Conservation (phyloP, 1,140 invertebrate species). For the Trissolcus basalis region DNA sequence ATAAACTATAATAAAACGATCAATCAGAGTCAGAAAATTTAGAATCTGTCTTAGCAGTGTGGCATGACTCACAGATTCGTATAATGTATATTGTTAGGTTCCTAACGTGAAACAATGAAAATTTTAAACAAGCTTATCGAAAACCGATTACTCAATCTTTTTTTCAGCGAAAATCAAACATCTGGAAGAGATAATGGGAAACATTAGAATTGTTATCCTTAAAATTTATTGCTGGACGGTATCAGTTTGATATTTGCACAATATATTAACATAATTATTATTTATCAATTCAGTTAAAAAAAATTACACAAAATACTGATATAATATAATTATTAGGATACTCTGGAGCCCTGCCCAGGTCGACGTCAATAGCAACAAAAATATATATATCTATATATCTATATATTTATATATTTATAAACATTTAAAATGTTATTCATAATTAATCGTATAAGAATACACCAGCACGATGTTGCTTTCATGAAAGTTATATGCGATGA, state of each 20-base stretch:
- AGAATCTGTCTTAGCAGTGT: conserved; percentile 4
- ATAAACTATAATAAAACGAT: conserved; percentile 43
- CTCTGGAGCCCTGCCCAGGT: conserved; percentile 70
- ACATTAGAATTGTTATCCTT: conserved; percentile 62
- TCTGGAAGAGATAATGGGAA: conserved; percentile 47
- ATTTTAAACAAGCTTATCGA: conserved; percentile 1
- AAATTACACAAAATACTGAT: conserved; percentile 75
- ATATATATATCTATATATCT: conserved; percentile 66
- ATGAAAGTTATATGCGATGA: conserved; percentile 28
- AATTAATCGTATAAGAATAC: conserved; percentile 62
- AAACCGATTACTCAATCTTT: neutral
- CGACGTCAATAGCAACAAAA: conserved; percentile 70
- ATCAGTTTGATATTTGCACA: conserved; percentile 75
- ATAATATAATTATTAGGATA: conserved; percentile 71
- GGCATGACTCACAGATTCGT: neutral
- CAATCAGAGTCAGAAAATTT: conserved; percentile 15
- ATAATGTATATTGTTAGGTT: conserved; percentile 8
- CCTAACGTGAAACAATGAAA: conserved; percentile 14
- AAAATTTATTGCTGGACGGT: conserved; percentile 75
- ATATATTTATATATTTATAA: conserved; percentile 63
- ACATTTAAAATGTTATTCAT: conserved; percentile 64
- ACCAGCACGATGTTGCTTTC: conserved; percentile 52
- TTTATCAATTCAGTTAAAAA: conserved; percentile 67
- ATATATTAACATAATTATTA: conserved; percentile 74
- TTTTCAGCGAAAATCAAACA: neutral